Evolutionary conservation across 2,113 vertebrate genomes (phyloP).

Genomic region (Epinephelus moara): DNA sequence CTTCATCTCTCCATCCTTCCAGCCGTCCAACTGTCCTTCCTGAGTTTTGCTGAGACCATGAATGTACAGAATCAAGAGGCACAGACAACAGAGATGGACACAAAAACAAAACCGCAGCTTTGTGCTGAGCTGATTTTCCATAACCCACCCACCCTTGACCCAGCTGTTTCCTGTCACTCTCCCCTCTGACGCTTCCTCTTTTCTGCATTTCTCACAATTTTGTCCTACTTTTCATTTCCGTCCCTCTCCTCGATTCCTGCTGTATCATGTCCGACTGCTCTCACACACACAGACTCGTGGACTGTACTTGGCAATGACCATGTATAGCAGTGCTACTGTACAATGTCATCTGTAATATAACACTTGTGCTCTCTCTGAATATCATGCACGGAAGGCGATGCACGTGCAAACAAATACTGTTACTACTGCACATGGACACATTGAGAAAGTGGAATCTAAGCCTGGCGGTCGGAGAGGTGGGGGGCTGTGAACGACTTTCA

Average conservation of each 20-base stretch:
- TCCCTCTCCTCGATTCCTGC: constrained; percentile 14
- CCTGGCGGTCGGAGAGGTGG: constrained; percentile 19
- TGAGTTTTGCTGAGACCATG: constrained; percentile 51
- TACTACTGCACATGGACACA: constrained; percentile 21
- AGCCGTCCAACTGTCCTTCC: constrained; percentile 54
- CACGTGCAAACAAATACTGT: constrained; percentile 17
- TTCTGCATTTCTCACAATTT: constrained; percentile 32
- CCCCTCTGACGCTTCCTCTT: constrained; percentile 33
- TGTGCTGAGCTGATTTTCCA: constrained; percentile 68
- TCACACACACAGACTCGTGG: not conserved
- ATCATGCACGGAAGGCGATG: constrained; percentile 5
- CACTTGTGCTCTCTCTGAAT: constrained; percentile 14
- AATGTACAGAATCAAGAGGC: constrained; percentile 39
- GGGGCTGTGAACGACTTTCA: constrained; percentile 29
- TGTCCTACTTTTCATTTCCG: constrained; percentile 43
- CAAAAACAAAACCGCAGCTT: constrained; percentile 26
- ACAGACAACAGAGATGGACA: constrained; percentile 4
- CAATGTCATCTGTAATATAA: constrained; percentile 65
- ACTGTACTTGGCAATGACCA: constrained; percentile 58
- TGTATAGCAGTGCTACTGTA: constrained; percentile 63
- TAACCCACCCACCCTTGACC: constrained; percentile 56
- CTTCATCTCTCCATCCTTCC: constrained; percentile 49
- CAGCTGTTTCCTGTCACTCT: constrained; percentile 66
- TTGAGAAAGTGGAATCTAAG: constrained; percentile 36
- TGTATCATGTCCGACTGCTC: constrained; percentile 31